Conservation (phyloP, 1,140 invertebrate species). For the Drosophila sucinea region DNA sequence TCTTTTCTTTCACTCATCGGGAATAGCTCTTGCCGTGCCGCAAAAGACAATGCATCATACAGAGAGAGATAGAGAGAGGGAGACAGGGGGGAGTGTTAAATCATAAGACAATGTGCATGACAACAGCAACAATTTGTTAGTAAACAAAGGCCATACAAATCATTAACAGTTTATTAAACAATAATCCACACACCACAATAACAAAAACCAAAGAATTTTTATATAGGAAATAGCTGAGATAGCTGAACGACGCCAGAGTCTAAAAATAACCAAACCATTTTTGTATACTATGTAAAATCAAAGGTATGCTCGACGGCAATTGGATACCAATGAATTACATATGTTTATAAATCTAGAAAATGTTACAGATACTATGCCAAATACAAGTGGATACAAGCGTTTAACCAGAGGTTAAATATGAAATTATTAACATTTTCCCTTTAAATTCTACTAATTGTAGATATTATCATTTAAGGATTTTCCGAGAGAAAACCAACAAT, state of each 20-base stretch:
- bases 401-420: too few species aligned
- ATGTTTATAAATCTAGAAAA: too few species aligned
- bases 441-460: too few species aligned
- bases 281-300: not conserved
- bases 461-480: too few species aligned
- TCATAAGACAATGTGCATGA: slow-evolving; percentile 31
- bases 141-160: slow-evolving; percentile 57
- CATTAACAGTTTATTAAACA: slow-evolving; percentile 75
- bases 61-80: not conserved
- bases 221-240: slow-evolving; percentile 50
- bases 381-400: too few species aligned
- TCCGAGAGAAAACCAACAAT: too few species aligned
- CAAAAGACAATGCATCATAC: slow-evolving; percentile 5
- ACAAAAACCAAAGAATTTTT: slow-evolving; percentile 43
- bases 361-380: too few species aligned
- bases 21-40: not conserved
- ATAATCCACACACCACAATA: slow-evolving; percentile 32
- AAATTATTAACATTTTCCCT: too few species aligned
- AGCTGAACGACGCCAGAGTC: slow-evolving; percentile 59
- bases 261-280: slow-evolving; percentile 59
- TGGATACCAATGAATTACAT: too few species aligned
- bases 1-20: slow-evolving; percentile 8
- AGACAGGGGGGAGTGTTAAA: not conserved
- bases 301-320: slow-evolving; percentile 1
- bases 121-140: slow-evolving; percentile 32